These are phyloP conservation scores for Acropternis orthonyx DNA, from an alignment of 2,797 vertebrate species.

Conservation along the genomic window DNA sequence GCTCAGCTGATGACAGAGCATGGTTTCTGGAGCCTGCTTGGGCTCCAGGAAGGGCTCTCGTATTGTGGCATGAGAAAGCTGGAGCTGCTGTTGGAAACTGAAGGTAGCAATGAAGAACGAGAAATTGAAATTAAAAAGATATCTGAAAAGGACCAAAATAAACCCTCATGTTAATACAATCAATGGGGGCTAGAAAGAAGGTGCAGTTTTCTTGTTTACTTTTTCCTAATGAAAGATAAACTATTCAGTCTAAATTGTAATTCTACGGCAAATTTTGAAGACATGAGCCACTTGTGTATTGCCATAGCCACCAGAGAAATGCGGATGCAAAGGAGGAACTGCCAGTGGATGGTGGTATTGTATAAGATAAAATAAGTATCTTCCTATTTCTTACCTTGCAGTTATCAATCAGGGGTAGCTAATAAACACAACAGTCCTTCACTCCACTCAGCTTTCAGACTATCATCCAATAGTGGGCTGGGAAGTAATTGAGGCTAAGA, in stretches of 20 bases:
- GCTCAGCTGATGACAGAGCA: neutral
- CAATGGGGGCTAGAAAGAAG: neutral
- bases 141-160: neutral
- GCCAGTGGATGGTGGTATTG: slow-evolving; percentile 46
- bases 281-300: neutral
- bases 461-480: neutral
- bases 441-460: neutral
- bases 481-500: neutral
- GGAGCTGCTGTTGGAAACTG: neutral
- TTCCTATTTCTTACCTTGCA: neutral
- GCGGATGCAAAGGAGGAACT: neutral
- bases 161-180: neutral
- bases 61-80: neutral
- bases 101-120: neutral
- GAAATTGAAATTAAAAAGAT: neutral
- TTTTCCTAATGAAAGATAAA: neutral
- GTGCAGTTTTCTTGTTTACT: neutral
- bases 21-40: neutral
- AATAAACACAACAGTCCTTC: neutral
- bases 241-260: neutral
- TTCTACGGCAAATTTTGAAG: neutral
- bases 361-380: neutral
- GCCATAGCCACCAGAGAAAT: neutral
- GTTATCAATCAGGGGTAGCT: neutral
- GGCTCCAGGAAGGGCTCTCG: neutral